phyloP scores from a whole-genome alignment of 2,797 vertebrate genomes.

The Pempheris klunzingeri region DNA sequence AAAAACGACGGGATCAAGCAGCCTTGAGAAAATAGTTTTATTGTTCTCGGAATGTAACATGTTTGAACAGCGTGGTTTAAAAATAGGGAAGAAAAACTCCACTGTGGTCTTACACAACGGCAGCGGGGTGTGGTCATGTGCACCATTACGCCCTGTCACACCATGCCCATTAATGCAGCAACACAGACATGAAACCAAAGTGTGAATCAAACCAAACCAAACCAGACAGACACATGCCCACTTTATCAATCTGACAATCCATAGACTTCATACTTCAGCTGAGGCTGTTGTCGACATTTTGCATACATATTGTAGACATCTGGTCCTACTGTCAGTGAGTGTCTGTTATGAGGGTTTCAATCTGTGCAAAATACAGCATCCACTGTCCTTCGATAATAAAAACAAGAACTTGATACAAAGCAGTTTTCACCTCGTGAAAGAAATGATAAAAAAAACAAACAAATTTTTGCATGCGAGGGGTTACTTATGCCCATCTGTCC shows the following conservation, averaged over 20 bases:
- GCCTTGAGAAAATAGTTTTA: conserved; percentile 76
- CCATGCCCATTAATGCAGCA: conserved; percentile 23
- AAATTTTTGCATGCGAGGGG: not conserved
- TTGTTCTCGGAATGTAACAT: conserved; percentile 63
- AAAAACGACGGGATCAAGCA: conserved; percentile 4
- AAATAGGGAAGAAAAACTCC: conserved; percentile 30
- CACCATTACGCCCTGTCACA: conserved; percentile 3
- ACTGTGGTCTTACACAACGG: conserved; percentile 52
- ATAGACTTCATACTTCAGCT: not conserved
- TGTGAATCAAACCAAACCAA: not conserved
- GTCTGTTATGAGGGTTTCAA: not conserved
- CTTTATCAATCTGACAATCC: not conserved
- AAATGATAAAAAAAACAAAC: not conserved
- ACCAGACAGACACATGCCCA: not conserved
- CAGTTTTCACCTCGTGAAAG: not conserved
- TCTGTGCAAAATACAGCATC: conserved; percentile 18
- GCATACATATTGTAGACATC: not conserved
- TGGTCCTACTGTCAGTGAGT: not conserved
- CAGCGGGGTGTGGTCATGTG: conserved; percentile 28
- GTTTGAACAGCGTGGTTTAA: conserved; percentile 44
- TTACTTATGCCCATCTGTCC: not conserved
- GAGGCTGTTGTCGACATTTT: not conserved
- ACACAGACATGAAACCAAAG: conserved; percentile 18
- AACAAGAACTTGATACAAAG: not conserved
- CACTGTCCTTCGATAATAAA: not conserved